Conservation (phyloP, 2,888 invertebrate genomes). For the Meteorus colon region DNA sequence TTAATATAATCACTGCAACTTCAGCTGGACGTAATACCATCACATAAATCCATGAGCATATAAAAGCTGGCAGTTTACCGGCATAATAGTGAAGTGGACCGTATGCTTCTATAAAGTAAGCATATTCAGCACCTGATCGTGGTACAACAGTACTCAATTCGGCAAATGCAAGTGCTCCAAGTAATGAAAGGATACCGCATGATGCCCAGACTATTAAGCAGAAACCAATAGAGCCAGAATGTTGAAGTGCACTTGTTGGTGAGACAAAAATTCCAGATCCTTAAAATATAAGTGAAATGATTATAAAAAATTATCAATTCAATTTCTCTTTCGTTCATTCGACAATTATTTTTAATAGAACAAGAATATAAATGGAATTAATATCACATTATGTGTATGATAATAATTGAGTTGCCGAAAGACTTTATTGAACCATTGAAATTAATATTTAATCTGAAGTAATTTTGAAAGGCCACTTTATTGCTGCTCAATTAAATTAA, state of each 20-base stretch:
- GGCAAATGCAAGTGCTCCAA: constrained; percentile 87
- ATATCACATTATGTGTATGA: neutral
- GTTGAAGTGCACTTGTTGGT: constrained; percentile 83
- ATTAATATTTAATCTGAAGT: neutral
- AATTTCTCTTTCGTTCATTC: neutral
- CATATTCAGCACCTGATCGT: constrained; percentile 87
- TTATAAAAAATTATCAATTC: neutral
- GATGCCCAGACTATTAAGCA: constrained; percentile 86
- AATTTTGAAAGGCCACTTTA: neutral
- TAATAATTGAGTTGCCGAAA: neutral
- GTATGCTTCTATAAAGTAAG: constrained; percentile 85
- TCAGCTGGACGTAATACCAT: constrained; percentile 84
- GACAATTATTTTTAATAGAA: neutral
- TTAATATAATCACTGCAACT: constrained; percentile 84
- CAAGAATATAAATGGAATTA: neutral
- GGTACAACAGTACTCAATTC: constrained; percentile 87
- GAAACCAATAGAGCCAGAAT: constrained; percentile 87
- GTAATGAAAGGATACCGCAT: constrained; percentile 85
- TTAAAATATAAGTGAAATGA: constrained; percentile 38
- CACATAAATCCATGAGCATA: constrained; percentile 86
- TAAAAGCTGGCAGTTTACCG: constrained; percentile 84
- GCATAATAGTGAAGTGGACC: constrained; percentile 80
- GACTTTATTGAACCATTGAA: neutral
- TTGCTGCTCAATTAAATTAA: neutral
- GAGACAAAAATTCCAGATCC: constrained; percentile 91